These are phyloP conservation scores for Pelusios castaneus DNA, from an alignment of 2,113 vertebrate species.

Conservation along the genomic window DNA sequence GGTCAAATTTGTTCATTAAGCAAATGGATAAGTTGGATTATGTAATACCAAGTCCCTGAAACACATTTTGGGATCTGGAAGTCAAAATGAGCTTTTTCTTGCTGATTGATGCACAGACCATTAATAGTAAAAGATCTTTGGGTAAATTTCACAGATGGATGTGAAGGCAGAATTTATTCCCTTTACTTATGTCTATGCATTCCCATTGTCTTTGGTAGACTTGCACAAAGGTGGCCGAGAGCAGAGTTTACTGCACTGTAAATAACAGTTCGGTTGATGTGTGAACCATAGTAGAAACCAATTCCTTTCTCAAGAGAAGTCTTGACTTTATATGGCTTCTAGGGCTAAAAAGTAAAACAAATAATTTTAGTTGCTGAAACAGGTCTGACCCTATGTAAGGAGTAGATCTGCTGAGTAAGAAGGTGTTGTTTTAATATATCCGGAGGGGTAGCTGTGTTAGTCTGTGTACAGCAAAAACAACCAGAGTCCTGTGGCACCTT, in stretches of 20 bases:
- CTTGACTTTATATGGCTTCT: background rate
- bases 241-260: background rate
- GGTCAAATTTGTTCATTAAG: background rate
- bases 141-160: background rate
- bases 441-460: too few species aligned
- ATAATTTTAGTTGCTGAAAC: background rate
- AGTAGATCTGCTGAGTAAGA: background rate
- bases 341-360: background rate
- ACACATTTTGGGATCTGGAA: background rate
- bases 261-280: background rate
- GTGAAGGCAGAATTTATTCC: background rate
- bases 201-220: background rate
- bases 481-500: too few species aligned
- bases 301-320: background rate
- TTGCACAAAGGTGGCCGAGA: background rate
- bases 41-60: background rate
- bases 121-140: background rate
- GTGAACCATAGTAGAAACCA: background rate
- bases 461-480: too few species aligned
- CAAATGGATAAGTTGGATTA: background rate
- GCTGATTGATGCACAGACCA: background rate
- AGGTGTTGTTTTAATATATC: background rate
- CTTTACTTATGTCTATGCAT: background rate
- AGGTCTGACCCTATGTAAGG: background rate
- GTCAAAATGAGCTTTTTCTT: background rate